These are phyloP conservation scores for Halcyon leucocephala DNA, from an alignment of 2,797 vertebrate genomes.

Conservation along the genomic window DNA sequence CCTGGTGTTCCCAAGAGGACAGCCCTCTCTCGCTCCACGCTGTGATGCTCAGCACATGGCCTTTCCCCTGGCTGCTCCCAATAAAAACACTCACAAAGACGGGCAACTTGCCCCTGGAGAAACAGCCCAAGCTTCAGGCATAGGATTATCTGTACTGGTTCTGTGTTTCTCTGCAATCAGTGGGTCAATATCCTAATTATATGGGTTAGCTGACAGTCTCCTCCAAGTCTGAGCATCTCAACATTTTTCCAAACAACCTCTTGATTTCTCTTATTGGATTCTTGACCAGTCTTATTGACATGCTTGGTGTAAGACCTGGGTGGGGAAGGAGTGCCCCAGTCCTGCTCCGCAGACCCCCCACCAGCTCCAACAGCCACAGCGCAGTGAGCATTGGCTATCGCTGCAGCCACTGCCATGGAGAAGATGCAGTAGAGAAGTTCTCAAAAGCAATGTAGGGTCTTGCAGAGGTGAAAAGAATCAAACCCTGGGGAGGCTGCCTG, in stretches of 20 bases:
- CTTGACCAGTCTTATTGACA: background rate
- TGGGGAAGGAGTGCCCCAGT: accelerated
- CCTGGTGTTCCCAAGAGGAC: accelerated
- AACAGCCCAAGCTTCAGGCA: background rate
- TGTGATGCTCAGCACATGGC: background rate
- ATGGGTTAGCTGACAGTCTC: background rate
- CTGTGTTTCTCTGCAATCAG: background rate
- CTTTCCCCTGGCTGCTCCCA: background rate
- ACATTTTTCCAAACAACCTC: background rate
- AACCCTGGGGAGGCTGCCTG: background rate
- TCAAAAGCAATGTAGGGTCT: background rate
- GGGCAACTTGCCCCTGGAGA: background rate
- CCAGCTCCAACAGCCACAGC: accelerated
- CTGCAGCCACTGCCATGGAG: accelerated
- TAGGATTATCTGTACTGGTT: background rate
- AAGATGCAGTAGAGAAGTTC: background rate
- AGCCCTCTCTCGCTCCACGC: background rate
- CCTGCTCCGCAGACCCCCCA: background rate
- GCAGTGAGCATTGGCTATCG: background rate
- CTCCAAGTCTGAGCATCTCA: background rate
- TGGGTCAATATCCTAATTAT: background rate
- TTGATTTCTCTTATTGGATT: background rate
- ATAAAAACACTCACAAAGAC: background rate
- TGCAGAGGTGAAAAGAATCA: background rate
- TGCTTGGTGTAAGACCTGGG: background rate